Evolutionary conservation across 2,888 invertebrate genomes (phyloP), one percentile per base, ranked within the genome.

Genomic region (Willowsia nigromaculata): DNA sequence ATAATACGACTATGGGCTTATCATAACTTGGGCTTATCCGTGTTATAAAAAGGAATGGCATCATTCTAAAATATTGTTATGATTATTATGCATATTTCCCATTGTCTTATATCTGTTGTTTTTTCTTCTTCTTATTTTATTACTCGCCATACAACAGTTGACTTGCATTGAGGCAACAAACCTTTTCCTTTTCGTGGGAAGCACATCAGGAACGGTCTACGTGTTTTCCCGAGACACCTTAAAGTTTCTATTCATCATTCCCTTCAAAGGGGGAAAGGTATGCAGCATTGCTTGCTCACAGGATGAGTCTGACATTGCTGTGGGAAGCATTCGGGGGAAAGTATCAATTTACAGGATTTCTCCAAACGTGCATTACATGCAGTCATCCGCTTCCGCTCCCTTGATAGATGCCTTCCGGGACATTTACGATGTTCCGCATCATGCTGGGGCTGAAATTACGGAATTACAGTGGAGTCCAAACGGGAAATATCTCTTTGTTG

Each of bases 261-360:
- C 92, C 0, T 92, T 91, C 87, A 92, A 92, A 90, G 92, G 92
- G 47, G 92, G 92, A n/a, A 92, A 92, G 86, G 92, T 92, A 6
- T 92, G 92, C 80, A 68, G 74, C 47, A 90, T 92, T 25, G 82
- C 91, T 4, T 90, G 89, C 82, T 86, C 91, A 3, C 90, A 91
- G 37, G 92, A 92, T 90, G 92, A 92, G 78, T 90, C 88, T 11
- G 91, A 92, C 56, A 88, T 92, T 18, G 92, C 92, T 5, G 84
- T 92, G 25, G 92, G 90, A 9, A 92, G 92, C 0, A 85, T 92
- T 9, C 90, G 92, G 15, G 92, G 92, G 43, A 89, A 90, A 82
- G 91, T 92, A 13, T 90, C 92, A 13, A 74, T 92, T 18, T 92
- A 91, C 82, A 85, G 92, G 30, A 84, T 92, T 11, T 88, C 91